These are phyloP conservation scores for Tupiocoris notatus DNA, from an alignment of 2,888 invertebrate genomes.

Conservation along the genomic window DNA sequence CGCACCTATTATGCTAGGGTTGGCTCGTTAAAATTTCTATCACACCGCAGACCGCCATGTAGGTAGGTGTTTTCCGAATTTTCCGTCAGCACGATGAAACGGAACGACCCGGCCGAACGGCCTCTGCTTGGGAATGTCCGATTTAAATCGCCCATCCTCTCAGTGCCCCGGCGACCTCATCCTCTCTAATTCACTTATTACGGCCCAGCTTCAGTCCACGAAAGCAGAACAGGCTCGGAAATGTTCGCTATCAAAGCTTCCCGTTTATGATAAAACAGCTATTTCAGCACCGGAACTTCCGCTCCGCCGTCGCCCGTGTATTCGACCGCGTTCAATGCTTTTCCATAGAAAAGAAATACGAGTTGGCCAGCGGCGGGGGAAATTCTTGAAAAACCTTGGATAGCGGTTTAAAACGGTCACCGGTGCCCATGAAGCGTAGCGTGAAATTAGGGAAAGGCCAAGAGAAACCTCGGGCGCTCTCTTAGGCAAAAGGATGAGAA, in stretches of 20 bases:
- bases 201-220: slow-evolving; percentile 4
- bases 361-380: neutral
- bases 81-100: neutral
- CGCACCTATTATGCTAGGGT: no score
- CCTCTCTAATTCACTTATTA: slow-evolving; percentile 29
- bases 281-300: slow-evolving; percentile 19
- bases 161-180: neutral
- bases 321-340: neutral
- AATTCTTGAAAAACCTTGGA: neutral
- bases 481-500: neutral
- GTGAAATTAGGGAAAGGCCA: slow-evolving; percentile 32
- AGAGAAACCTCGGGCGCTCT: neutral
- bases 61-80: neutral
- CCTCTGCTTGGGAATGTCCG: neutral
- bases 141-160: neutral
- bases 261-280: slow-evolving; percentile 29
- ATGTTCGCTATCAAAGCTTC: slow-evolving; percentile 16
- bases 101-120: neutral
- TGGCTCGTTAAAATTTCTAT: no score
- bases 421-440: slow-evolving; percentile 26
- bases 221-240: slow-evolving; percentile 18
- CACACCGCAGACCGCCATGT: no score
- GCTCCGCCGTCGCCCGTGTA: neutral
- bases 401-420: neutral
- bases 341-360: neutral